Conservation (phyloP, 64 coral and sea anemone genomes). For the Acropora yongei region DNA sequence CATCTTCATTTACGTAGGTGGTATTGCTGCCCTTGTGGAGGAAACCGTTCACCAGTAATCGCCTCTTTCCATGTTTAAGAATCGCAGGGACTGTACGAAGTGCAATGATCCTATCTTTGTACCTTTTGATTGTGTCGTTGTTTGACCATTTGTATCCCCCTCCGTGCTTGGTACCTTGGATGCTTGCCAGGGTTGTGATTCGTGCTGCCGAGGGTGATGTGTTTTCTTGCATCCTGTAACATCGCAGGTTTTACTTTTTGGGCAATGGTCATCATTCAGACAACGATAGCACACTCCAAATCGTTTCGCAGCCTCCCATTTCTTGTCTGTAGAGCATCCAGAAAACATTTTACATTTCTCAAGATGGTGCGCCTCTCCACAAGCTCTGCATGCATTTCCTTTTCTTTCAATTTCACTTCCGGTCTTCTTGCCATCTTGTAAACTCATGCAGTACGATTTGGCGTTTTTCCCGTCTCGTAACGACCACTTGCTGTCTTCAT, state of each 20-base stretch:
- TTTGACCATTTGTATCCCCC: slow-evolving; percentile 6
- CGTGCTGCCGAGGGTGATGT: slow-evolving; percentile 46
- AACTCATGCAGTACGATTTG: not conserved
- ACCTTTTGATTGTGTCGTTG: not conserved
- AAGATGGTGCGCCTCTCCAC: not conserved
- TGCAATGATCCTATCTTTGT: not conserved
- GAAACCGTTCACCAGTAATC: slow-evolving; percentile 36
- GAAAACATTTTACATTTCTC: not conserved
- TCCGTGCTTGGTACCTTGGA: not conserved
- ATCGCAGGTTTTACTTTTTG: slow-evolving; percentile 35
- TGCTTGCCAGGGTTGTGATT: not conserved
- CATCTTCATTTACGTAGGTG: slow-evolving; percentile 47
- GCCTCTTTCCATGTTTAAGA: slow-evolving; percentile 5
- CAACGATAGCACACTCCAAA: slow-evolving; percentile 39
- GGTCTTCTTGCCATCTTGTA: not conserved
- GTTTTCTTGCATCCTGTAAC: slow-evolving; percentile 50
- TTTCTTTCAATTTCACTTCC: not conserved
- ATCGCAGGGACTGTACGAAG: slow-evolving; percentile 11
- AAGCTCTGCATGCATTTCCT: not conserved
- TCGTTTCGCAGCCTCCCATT: slow-evolving; percentile 24
- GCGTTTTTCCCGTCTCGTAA: not conserved
- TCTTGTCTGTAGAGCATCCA: not conserved
- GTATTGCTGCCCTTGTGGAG: slow-evolving; percentile 38
- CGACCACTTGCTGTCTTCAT: not conserved
- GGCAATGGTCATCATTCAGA: slow-evolving; percentile 43